Base-by-base conservation (phyloP, 2,888 invertebrate species). In the Aporophyla lueneburgensis region DNA sequence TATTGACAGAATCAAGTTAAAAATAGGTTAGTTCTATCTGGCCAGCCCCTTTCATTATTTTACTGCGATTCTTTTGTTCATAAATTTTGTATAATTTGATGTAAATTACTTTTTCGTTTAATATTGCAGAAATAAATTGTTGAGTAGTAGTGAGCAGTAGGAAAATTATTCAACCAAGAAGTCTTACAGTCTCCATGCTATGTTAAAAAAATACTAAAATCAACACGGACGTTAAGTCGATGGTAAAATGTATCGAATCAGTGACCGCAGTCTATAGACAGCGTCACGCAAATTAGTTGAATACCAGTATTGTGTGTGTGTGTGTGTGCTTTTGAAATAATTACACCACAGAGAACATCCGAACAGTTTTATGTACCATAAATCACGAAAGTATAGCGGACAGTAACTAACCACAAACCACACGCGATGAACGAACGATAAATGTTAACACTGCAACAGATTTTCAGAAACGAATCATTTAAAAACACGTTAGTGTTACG, bases 351-450 rank as follows among this genome's bases (percentile, higher is more conserved):
- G 71, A 46, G 43, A 51, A 16, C 63, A 43, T 16, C 40, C n/a
- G 16, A 61, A 14, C 24, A 33, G n/a, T 46, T n/a, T 12, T 21
- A 6, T 24, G 19, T 51, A 12, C 1, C 65, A 66, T 61, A 80
- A 27, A 81, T 74, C 24, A 67, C 43, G 27, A 14, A 14, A 49
- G 2, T 74, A 62, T 43, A 43, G 19, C 61, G 43, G 56, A 65
- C 63, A 33, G 43, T 40, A 56, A 56, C 43, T 6, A 27, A 62
- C 76, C 62, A 67, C 81, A 53, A 24, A 67, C 66, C 27, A 66
- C 40, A 54, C 40, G 40, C 40, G 33, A 33, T 33, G 33, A 33
- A 33, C 33, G n/a, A 56, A 21, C 21, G n/a, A 53, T 53, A 59
- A 72, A 59, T 7, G 12, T 58, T 33, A 24, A 40, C 7, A 58